Conservation (phyloP, 2,113 vertebrate genomes). For the Brachyistius frenatus region DNA sequence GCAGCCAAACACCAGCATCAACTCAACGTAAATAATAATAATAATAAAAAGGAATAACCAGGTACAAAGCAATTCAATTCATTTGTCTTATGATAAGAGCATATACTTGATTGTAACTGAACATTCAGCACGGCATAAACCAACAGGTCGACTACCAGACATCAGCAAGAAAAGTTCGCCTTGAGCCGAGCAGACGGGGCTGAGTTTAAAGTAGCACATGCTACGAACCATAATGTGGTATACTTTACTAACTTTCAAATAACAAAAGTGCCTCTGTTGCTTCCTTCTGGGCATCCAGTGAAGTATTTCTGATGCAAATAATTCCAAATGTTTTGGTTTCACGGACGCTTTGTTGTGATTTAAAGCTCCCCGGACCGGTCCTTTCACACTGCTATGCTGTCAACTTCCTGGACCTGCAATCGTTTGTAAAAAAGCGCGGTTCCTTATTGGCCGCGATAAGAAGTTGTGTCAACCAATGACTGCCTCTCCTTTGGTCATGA, state of each 20-base stretch:
- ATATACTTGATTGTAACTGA: not conserved
- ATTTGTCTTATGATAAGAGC: not conserved
- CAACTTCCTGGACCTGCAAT: constrained; percentile 74
- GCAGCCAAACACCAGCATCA: not conserved
- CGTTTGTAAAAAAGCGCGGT: constrained; percentile 83
- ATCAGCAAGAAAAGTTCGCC: not conserved
- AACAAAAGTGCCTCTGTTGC: not conserved
- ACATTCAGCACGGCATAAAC: not conserved
- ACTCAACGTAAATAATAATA: not conserved
- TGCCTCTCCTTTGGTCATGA: not conserved
- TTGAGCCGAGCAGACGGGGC: not conserved
- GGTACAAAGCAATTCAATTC: not conserved
- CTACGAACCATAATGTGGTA: not conserved
- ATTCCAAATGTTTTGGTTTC: constrained; percentile 24
- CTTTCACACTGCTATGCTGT: constrained; percentile 22
- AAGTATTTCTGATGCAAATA: not conserved
- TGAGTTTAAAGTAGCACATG: constrained; percentile 1
- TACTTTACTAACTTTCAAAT: constrained; percentile 26
- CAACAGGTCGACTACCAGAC: not conserved
- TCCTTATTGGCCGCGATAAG: constrained; percentile 73
- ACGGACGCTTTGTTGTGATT: constrained; percentile 29
- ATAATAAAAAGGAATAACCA: not conserved
- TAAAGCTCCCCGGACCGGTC: constrained; percentile 53
- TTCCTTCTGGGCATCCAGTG: not conserved
- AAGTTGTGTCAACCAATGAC: constrained; percentile 65